Evolutionary conservation across 2,113 vertebrate genomes (phyloP).

Genomic region (Lontra canadensis): DNA sequence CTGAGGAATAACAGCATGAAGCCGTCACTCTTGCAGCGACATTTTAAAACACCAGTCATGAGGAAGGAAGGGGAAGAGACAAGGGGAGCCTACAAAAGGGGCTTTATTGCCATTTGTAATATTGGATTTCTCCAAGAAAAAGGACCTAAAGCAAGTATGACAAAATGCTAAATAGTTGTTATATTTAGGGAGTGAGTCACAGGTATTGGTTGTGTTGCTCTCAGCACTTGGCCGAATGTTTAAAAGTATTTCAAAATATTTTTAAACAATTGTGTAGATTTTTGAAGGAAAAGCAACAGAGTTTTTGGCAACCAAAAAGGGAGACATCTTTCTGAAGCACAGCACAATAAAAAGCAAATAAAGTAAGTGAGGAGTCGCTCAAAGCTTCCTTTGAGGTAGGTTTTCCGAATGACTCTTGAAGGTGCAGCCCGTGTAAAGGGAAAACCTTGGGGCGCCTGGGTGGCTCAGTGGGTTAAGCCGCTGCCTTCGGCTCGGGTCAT

Average conservation of each 20-base stretch:
- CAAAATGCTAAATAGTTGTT: conserved; percentile 16
- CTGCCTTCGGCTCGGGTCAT: too few species aligned
- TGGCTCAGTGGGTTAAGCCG: too few species aligned
- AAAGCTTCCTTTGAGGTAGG: not conserved
- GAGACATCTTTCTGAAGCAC: not conserved
- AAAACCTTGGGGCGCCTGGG: too few species aligned
- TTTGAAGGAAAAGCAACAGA: conserved; percentile 18
- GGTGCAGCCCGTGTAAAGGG: not conserved
- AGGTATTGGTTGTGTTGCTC: not conserved
- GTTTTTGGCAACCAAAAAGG: not conserved
- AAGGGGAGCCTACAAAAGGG: not conserved
- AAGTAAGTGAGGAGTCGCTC: not conserved
- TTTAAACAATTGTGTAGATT: conserved; percentile 28
- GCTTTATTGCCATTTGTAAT: not conserved
- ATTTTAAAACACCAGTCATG: conserved; percentile 46
- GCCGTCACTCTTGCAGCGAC: not conserved
- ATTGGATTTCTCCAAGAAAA: not conserved
- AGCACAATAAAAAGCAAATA: not conserved
- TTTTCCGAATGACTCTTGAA: not conserved
- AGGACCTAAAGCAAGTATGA: not conserved
- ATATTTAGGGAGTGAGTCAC: not conserved
- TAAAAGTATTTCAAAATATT: not conserved
- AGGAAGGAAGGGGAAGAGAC: not conserved
- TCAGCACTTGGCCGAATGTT: not conserved
- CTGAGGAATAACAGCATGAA: not conserved